phyloP scores from a whole-genome alignment of 2,113 vertebrate species.

The Chionodraco myersi region DNA sequence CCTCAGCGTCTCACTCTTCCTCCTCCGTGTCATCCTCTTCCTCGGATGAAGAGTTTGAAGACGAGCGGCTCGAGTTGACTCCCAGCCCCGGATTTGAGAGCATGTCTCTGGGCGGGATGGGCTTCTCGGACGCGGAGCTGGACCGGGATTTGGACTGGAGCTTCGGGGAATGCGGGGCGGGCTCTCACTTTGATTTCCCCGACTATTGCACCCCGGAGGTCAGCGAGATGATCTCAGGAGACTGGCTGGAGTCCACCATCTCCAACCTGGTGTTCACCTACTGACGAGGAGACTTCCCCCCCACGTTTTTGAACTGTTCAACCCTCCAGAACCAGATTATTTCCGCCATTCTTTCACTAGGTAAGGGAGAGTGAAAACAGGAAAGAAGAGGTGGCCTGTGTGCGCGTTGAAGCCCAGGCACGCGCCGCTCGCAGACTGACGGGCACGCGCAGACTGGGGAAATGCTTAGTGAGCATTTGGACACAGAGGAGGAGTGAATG shows the following conservation, averaged over 20 bases:
- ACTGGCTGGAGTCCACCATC: constrained; percentile 99
- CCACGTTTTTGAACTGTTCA: constrained; percentile 56
- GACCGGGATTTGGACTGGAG: constrained; percentile 98
- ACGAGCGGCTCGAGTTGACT: constrained; percentile 93
- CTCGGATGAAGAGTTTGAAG: constrained; percentile 96
- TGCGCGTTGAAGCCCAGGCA: constrained; percentile 57
- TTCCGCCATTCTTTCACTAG: constrained; percentile 67
- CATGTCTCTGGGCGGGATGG: constrained; percentile 94
- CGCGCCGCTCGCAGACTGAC: constrained; percentile 70
- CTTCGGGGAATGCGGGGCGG: constrained; percentile 92
- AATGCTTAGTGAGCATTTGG: constrained; percentile 82
- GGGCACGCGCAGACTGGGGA: constrained; percentile 66
- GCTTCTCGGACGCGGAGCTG: constrained; percentile 92
- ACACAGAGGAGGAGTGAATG: constrained; percentile 78
- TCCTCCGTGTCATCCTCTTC: constrained; percentile 87
- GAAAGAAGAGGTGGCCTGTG: constrained; percentile 53
- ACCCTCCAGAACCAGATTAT: constrained; percentile 52
- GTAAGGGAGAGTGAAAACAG: constrained; percentile 56
- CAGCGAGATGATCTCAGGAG: constrained; percentile 99
- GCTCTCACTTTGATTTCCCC: constrained; percentile 98
- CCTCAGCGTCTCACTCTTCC: constrained; percentile 88
- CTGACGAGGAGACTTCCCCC: constrained; percentile 79
- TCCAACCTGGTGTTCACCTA: constrained; percentile 99
- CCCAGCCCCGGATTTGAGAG: constrained; percentile 93
- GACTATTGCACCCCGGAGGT: constrained; percentile 99